Evolutionary conservation across 2,888 invertebrate genomes (phyloP).

Genomic region (Pristionchus exspectatus): DNA sequence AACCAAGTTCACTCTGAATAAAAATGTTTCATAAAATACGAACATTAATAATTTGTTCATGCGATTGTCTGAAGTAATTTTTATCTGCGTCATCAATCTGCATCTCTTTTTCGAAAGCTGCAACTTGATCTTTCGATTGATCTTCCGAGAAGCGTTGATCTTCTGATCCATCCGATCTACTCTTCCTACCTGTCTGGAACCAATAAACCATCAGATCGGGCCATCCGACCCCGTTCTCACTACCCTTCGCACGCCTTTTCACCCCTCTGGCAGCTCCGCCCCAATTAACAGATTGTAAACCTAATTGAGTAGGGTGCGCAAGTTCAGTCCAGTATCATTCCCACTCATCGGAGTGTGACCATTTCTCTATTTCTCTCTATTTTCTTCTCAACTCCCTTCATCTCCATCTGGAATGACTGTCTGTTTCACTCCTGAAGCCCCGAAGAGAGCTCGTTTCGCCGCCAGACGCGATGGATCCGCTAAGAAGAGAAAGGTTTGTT

Average conservation of each 20-base stretch:
- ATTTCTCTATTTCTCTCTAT: not conserved
- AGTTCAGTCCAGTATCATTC: too few species aligned
- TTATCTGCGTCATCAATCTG: too few species aligned
- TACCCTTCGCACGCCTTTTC: not conserved
- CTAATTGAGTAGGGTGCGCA: too few species aligned
- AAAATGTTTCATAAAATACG: too few species aligned
- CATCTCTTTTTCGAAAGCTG: not conserved
- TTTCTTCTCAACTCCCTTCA: not conserved
- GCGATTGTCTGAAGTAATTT: too few species aligned
- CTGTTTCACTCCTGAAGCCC: not conserved
- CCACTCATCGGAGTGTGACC: not conserved
- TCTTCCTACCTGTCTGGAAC: not conserved
- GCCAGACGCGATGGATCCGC: not conserved
- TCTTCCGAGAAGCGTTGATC: not conserved
- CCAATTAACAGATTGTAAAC: too few species aligned
- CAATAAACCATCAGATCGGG: not conserved
- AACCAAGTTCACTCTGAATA: too few species aligned
- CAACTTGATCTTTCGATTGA: not conserved
- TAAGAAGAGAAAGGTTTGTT: not conserved
- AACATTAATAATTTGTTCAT: too few species aligned
- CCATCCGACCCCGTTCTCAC: not conserved
- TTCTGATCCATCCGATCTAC: not conserved
- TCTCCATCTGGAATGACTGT: not conserved
- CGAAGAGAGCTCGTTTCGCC: not conserved
- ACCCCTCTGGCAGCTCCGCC: not conserved